Evolutionary conservation across 2,797 vertebrate species (phyloP).

Genomic region (Phataginus tetradactyla): DNA sequence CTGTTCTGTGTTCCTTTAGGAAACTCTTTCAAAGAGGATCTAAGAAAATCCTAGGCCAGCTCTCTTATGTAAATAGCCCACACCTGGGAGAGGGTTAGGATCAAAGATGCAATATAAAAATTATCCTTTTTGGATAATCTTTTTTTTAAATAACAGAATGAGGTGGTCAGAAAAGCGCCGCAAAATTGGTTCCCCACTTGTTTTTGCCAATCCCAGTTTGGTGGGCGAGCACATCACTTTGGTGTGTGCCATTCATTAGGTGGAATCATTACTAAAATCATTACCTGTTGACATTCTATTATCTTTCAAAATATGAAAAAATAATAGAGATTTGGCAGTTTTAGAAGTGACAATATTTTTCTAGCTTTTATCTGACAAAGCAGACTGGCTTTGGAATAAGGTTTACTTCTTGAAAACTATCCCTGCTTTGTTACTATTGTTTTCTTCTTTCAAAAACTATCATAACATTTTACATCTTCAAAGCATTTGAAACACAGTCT

Average conservation of each 20-base stretch:
- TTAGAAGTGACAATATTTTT: background rate
- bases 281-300: background rate
- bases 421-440: background rate
- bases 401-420: background rate
- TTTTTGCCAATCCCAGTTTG: background rate
- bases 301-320: slow-evolving; percentile 6
- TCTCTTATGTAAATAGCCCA: background rate
- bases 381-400: background rate
- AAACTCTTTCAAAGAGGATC: background rate
- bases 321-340: background rate
- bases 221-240: background rate
- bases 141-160: background rate
- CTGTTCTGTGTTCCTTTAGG: background rate
- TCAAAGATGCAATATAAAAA: background rate
- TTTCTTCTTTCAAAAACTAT: background rate
- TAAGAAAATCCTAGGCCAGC: background rate
- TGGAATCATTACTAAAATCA: background rate
- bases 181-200: background rate
- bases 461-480: background rate
- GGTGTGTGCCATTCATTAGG: background rate
- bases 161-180: background rate
- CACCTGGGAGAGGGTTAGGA: background rate
- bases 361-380: background rate
- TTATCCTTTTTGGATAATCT: background rate
- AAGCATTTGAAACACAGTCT: background rate